Evolutionary conservation across 2,113 vertebrate species (phyloP).

Genomic region (Microcebus tavaratra): DNA sequence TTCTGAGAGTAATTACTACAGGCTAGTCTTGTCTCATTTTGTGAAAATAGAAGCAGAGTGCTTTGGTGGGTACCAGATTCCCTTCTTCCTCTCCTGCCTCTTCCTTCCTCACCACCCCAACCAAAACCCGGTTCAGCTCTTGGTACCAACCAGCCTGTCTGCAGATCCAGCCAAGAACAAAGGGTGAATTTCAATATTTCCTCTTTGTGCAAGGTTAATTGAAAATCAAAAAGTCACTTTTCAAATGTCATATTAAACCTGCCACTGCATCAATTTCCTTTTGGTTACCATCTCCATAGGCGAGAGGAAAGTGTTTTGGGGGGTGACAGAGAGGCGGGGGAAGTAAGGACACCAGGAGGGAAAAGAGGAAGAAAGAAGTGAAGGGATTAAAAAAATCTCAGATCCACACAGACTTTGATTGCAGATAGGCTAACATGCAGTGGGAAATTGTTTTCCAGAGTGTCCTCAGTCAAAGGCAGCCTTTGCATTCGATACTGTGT

Average conservation of each 20-base stretch:
- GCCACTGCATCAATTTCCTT: slow-evolving; percentile 83
- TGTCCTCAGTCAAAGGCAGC: slow-evolving; percentile 52
- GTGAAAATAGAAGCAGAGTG: slow-evolving; percentile 71
- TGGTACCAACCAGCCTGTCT: slow-evolving; percentile 58
- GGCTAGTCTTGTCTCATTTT: slow-evolving; percentile 77
- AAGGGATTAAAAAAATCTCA: slow-evolving; percentile 44
- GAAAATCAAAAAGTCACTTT: slow-evolving; percentile 87
- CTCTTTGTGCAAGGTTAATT: slow-evolving; percentile 86
- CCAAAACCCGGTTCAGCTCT: slow-evolving; percentile 20
- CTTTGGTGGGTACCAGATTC: slow-evolving; percentile 59
- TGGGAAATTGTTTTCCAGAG: slow-evolving; percentile 44
- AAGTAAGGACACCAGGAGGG: neutral
- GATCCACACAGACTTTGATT: slow-evolving; percentile 50
- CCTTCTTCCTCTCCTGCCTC: neutral
- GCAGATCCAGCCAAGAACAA: slow-evolving; percentile 79
- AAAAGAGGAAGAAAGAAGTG: neutral
- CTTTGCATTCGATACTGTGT: neutral
- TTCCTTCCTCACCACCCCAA: neutral
- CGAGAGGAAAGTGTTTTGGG: slow-evolving; percentile 10
- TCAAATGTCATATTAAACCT: slow-evolving; percentile 81
- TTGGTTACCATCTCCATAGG: slow-evolving; percentile 72
- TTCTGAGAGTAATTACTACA: slow-evolving; percentile 85
- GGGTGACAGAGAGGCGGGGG: neutral
- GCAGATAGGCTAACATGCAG: neutral
- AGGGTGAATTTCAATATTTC: slow-evolving; percentile 82